phyloP scores from a whole-genome alignment of 2,113 vertebrate species.

The Pelecanus crispus region DNA sequence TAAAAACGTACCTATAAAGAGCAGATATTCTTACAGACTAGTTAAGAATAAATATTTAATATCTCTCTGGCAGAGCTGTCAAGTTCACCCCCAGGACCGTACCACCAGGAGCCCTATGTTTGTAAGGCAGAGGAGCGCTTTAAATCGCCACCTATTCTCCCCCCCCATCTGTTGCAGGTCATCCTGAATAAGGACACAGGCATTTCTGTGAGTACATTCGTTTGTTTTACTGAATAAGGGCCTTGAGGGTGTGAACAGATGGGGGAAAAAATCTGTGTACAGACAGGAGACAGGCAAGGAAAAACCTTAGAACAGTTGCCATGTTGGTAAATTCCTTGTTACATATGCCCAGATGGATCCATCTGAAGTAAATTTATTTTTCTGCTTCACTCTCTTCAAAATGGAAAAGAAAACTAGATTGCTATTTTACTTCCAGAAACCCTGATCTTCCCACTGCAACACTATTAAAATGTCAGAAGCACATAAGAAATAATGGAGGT shows the following conservation, averaged over 20 bases:
- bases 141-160: conserved; percentile 89
- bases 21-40: not conserved
- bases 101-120: conserved; percentile 89
- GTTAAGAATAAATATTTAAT: not conserved
- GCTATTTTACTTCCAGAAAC: not conserved
- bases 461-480: not conserved
- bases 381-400: not conserved
- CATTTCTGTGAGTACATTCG: conserved; percentile 83
- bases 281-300: not conserved
- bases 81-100: conserved; percentile 92
- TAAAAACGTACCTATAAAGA: not conserved
- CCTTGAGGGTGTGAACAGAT: not conserved
- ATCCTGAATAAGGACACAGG: conserved; percentile 98
- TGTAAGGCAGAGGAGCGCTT: conserved; percentile 86
- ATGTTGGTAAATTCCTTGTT: not conserved
- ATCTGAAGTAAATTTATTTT: not conserved
- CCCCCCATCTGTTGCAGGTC: conserved; percentile 94
- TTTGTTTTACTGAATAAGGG: not conserved
- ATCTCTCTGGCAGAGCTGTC: conserved; percentile 81
- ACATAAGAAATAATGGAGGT: not conserved
- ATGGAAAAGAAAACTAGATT: not conserved
- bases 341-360: not conserved
- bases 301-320: not conserved
- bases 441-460: not conserved
- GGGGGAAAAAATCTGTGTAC: not conserved